Base-by-base conservation (phyloP, 2,888 invertebrate species). In the Ennomos quercinarius region DNA sequence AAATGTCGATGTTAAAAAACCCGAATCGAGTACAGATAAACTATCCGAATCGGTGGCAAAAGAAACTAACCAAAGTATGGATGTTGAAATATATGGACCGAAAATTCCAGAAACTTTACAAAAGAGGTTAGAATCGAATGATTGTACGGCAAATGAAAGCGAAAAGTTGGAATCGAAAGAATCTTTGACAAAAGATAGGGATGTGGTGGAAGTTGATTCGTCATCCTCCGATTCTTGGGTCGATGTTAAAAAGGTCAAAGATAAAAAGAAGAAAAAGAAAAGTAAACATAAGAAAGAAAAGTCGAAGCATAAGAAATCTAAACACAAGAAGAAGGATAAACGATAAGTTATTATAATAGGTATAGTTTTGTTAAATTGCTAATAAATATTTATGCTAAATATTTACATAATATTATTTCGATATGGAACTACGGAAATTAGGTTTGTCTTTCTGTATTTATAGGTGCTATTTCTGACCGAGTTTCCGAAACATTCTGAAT, bases 191-290 rank as follows among this genome's bases (percentile, higher is more conserved):
- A 57, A 61, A 58, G 51, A 39, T 10, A 43, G 35, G 10, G 71
- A 70, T 11, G 60, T 72, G 10, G 62, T 72, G 48, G 77, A 74
- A 66, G 61, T 81, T 36, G 70, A 70, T n/a, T 86, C 87, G 0
- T 86, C 88, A 0, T 89, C 89, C 60, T 83, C 85, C 3, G 93
- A 93, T 45, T 91, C 93, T 1, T 94, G 94, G 94, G 89, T 94
- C 0, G 94, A 93, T 58, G 86, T 80, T 0, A 89, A 81, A 66
- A 85, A 89, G 58, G 70, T 81, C 0, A 89, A 89, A 67, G 86
- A 81, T 59, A 89, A 89, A 69, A 84, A 82, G 52, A 81, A 82
- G 52, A 91, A 93, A 71, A 89, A 91, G 70, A 93, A 93, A 67
- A 64, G 41, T 34, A 93, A 92, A 67, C 87, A 80, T 56, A 92